Conservation (phyloP, 2,797 vertebrate genomes). For the Rhincodon typus region DNA sequence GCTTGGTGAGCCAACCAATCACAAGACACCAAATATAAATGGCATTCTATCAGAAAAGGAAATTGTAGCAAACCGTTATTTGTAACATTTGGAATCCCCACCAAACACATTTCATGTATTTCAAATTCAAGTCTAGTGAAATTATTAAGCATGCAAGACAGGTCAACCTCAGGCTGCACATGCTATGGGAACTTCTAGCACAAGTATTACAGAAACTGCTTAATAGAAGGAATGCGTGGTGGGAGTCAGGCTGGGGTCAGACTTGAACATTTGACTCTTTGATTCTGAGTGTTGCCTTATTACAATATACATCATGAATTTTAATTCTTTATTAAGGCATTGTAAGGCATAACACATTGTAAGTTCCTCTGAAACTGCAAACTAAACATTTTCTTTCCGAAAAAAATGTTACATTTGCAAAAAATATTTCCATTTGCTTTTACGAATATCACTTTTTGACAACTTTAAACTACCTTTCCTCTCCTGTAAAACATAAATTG, state of each 20-base stretch:
- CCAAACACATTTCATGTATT: not conserved
- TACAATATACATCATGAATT: not conserved
- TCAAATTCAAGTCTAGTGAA: not conserved
- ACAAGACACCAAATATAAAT: not conserved
- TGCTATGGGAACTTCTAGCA: not conserved
- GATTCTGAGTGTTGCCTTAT: not conserved
- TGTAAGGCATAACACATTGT: not conserved
- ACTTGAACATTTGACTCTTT: not conserved
- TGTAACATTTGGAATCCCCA: not conserved
- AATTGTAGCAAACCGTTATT: not conserved
- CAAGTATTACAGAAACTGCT: not conserved
- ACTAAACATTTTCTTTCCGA: not conserved
- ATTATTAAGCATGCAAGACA: not conserved
- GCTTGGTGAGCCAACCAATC: too few species aligned
- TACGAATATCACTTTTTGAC: not conserved
- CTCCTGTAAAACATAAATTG: not conserved
- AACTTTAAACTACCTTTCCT: not conserved
- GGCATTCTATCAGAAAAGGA: not conserved
- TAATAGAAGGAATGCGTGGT: not conserved
- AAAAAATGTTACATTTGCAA: not conserved
- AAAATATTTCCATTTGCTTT: not conserved
- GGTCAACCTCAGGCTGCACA: not conserved
- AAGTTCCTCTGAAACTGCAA: not conserved
- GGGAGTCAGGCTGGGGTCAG: not conserved
- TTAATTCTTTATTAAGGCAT: not conserved